A percentile compares a stretch with the other conserved stretches of the same genome.
Conservation (phyloP, 2,888 invertebrate genomes). For the Drosophila birchii region DNA sequence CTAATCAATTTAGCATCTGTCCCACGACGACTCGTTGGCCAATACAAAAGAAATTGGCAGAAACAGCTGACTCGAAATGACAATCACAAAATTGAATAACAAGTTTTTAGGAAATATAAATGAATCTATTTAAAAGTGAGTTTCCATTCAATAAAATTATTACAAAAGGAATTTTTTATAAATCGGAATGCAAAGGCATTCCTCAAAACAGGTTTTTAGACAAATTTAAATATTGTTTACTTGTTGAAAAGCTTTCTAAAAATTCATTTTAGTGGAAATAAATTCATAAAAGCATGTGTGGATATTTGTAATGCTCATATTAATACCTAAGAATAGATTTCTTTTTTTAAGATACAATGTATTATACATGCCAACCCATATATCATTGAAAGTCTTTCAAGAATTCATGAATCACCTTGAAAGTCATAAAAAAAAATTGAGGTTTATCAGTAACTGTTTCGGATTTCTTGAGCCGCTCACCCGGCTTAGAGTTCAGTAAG, state of each 20-base stretch:
- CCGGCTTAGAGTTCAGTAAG: constrained; percentile 21
- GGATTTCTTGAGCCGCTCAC: constrained; percentile 5
- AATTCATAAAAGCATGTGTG: too few relatives aligned
- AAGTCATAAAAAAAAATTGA: neutral
- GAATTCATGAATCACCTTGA: constrained; percentile 9
- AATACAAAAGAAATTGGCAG: constrained; percentile 7
- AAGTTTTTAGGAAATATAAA: constrained; percentile 9
- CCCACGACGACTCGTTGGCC: neutral
- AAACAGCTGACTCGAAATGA: constrained; percentile 14
- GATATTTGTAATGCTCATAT: neutral
- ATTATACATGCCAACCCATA: neutral
- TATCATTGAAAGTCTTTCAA: neutral
- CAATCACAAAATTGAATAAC: constrained; percentile 6
- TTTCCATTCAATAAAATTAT: neutral
- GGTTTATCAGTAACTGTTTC: constrained; percentile 18
- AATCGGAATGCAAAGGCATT: neutral
- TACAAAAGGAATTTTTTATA: neutral
- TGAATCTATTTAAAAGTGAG: constrained; percentile 1
- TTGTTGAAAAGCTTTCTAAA: neutral
- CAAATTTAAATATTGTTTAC: neutral
- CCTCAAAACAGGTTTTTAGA: neutral
- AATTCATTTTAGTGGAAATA: neutral
- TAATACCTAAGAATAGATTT: neutral
- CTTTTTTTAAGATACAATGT: neutral
- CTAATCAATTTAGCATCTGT: constrained; percentile 12